A percentile compares a stretch with the other conserved stretches of the same genome.
Evolutionary conservation across 2,888 invertebrate species (phyloP).

Genomic region (Tryphoninae sp.): DNA sequence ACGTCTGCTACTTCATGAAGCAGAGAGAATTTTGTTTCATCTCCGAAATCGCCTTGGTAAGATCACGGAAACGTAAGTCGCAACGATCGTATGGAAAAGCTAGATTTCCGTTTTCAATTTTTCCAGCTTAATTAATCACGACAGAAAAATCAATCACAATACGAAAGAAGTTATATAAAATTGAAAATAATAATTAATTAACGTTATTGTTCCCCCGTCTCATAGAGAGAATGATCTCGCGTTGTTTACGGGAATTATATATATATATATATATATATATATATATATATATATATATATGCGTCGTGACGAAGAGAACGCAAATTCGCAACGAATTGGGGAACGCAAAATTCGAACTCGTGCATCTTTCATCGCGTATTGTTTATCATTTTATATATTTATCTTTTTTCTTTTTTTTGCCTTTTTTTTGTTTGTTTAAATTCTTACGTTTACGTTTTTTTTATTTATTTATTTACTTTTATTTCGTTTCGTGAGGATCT

Average conservation of each 20-base stretch:
- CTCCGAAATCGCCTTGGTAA: not conserved
- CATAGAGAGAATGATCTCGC: slow-evolving; percentile 11
- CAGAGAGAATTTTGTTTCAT: slow-evolving; percentile 44
- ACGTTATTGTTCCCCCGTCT: slow-evolving; percentile 23
- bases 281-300: not conserved
- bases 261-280: not conserved
- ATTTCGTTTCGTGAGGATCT: slow-evolving; percentile 42
- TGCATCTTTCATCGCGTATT: slow-evolving; percentile 23
- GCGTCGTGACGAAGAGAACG: slow-evolving; percentile 4
- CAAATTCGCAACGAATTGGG: slow-evolving; percentile 10
- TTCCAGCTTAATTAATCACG: not conserved
- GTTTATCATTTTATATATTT: slow-evolving; percentile 45
- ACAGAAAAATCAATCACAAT: not conserved
- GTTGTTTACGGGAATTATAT: slow-evolving; percentile 10
- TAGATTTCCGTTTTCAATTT: not conserved
- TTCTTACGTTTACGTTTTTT: slow-evolving; percentile 14
- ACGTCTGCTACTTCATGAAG: slow-evolving; percentile 64
- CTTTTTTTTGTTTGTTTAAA: not conserved
- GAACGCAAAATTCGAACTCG: slow-evolving; percentile 9
- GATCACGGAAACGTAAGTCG: not conserved
- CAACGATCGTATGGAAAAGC: not conserved
- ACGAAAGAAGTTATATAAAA: not conserved
- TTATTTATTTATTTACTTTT: slow-evolving; percentile 43
- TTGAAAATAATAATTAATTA: slow-evolving; percentile 14
- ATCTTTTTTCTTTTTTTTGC: slow-evolving; percentile 21